phyloP scores from a whole-genome alignment of 64 coral and sea anemone species.

The Orbicella faveolata region DNA sequence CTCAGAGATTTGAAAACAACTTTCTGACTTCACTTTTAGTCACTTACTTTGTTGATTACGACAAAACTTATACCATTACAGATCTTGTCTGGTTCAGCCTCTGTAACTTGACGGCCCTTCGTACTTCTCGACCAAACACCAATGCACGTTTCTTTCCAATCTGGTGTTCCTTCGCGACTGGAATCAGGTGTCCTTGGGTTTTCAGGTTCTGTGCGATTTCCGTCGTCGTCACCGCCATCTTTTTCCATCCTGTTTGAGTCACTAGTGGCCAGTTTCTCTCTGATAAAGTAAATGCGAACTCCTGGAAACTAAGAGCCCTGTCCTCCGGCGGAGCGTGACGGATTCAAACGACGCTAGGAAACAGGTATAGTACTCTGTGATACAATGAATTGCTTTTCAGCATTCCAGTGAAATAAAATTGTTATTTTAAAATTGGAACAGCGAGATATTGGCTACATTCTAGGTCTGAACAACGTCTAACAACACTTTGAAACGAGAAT shows the following conservation, averaged over 20 bases:
- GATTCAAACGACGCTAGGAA: too few relatives aligned
- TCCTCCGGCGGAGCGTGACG: neutral
- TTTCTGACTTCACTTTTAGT: neutral
- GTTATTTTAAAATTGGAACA: too few relatives aligned
- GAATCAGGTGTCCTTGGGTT: neutral
- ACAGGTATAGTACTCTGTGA: neutral
- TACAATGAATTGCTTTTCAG: neutral
- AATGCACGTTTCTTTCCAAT: constrained; percentile 25
- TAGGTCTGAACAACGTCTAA: too few relatives aligned
- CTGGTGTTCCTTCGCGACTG: neutral
- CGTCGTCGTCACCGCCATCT: constrained; percentile 35
- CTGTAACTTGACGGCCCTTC: neutral
- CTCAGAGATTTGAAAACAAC: neutral
- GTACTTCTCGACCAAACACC: constrained; percentile 36
- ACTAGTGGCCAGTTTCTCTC: neutral
- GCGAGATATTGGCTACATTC: too few relatives aligned
- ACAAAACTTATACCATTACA: constrained; percentile 23
- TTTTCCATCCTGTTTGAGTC: neutral
- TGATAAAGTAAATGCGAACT: neutral
- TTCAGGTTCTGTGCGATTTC: neutral
- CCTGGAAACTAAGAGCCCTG: neutral
- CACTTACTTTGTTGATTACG: constrained; percentile 5
- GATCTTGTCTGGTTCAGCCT: neutral
- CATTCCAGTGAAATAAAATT: neutral
- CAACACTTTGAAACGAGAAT: too few relatives aligned